Conservation (phyloP, 2,888 invertebrate species). For the Mythimna pallens region DNA sequence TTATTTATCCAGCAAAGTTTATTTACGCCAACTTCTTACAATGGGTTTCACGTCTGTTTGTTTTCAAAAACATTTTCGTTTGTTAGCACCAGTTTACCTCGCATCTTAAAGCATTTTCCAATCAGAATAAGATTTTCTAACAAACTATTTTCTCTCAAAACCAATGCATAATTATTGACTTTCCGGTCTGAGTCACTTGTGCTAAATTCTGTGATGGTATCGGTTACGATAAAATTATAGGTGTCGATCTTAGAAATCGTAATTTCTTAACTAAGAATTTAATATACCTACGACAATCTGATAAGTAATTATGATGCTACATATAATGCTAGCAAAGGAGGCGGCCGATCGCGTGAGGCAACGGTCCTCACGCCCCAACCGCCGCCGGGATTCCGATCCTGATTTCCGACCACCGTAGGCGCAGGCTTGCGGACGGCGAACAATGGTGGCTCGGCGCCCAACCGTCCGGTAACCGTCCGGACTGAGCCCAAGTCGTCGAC, state of each 20-base stretch:
- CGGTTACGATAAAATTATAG: background rate
- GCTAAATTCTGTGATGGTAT: background rate
- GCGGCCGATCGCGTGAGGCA: too few relatives aligned
- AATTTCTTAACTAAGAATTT: background rate
- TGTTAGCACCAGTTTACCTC: background rate
- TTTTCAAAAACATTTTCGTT: background rate
- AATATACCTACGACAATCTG: background rate
- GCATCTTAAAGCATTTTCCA: background rate
- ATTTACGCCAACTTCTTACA: too few relatives aligned
- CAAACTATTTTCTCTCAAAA: background rate
- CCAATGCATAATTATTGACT: background rate
- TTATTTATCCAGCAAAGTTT: too few relatives aligned
- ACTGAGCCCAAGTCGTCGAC: too few relatives aligned
- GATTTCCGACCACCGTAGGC: too few relatives aligned
- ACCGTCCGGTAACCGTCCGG: too few relatives aligned
- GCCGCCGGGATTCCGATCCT: too few relatives aligned
- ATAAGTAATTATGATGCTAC: background rate
- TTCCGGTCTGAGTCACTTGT: background rate
- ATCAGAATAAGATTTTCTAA: background rate
- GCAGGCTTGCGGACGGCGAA: too few relatives aligned
- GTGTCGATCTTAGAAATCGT: background rate
- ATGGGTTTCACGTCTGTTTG: background rate
- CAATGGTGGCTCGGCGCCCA: too few relatives aligned
- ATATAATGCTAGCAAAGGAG: too few relatives aligned
- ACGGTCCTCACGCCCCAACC: too few relatives aligned